phyloP scores from a whole-genome alignment of 2,113 vertebrate species.

The Megaleporinus macrocephalus region DNA sequence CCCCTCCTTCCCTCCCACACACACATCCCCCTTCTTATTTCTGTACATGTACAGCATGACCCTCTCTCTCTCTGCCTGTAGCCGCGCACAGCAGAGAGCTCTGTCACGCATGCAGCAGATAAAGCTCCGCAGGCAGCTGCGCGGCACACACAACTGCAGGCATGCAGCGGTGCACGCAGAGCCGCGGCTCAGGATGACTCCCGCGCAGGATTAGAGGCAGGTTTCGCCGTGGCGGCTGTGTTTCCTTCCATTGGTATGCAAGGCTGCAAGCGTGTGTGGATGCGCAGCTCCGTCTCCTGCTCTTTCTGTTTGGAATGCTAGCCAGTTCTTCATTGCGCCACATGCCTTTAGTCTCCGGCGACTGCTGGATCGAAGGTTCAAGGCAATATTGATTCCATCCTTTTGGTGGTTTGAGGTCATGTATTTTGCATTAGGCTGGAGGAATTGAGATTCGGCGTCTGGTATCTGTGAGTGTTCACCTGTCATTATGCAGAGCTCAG shows the following conservation, averaged over 20 bases:
- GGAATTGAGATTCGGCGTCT: slow-evolving; percentile 27
- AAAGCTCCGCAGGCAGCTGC: slow-evolving; percentile 66
- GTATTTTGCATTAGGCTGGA: slow-evolving; percentile 38
- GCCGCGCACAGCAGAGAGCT: slow-evolving; percentile 8
- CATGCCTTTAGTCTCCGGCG: slow-evolving; percentile 46
- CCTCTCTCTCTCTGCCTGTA: slow-evolving; percentile 20
- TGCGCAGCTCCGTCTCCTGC: slow-evolving; percentile 24
- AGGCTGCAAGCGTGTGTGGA: slow-evolving; percentile 34
- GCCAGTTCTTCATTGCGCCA: slow-evolving; percentile 36
- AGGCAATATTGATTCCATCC: slow-evolving; percentile 34
- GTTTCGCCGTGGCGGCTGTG: slow-evolving; percentile 53
- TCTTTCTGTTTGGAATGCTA: slow-evolving; percentile 42
- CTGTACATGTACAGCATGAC: slow-evolving; percentile 11
- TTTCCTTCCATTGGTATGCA: slow-evolving; percentile 57
- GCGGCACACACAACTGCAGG: slow-evolving; percentile 59
- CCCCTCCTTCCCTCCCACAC: background rate
- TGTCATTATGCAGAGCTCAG: slow-evolving; percentile 23
- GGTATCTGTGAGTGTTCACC: background rate
- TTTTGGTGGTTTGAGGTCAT: slow-evolving; percentile 20
- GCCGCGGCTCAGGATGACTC: slow-evolving; percentile 56
- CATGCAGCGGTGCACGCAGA: slow-evolving; percentile 46
- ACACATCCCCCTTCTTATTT: background rate
- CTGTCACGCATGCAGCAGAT: slow-evolving; percentile 41
- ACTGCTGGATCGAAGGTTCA: slow-evolving; percentile 22
- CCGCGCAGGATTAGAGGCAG: slow-evolving; percentile 60